These are phyloP conservation scores for Stigmatopora nigra DNA, from an alignment of 2,113 vertebrate genomes.

Conservation along the genomic window DNA sequence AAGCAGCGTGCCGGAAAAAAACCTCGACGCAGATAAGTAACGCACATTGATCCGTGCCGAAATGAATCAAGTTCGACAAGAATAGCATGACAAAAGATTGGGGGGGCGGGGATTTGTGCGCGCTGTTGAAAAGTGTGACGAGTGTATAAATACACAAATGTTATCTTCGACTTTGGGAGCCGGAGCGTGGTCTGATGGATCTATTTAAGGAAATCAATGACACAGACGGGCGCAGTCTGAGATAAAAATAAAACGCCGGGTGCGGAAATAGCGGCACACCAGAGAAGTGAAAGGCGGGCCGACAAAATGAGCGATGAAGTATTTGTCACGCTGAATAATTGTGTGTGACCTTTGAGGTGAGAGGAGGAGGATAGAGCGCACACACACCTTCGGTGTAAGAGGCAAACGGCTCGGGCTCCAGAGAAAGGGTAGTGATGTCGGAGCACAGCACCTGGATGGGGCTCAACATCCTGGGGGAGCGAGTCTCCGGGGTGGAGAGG, in stretches of 20 bases:
- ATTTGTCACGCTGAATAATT: slow-evolving; percentile 41
- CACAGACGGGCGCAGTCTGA: slow-evolving; percentile 11
- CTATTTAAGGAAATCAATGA: slow-evolving; percentile 46
- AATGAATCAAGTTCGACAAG: background rate
- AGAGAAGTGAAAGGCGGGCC: slow-evolving; percentile 34
- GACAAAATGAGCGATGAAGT: slow-evolving; percentile 43
- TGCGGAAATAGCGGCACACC: slow-evolving; percentile 42
- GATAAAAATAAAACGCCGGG: slow-evolving; percentile 42
- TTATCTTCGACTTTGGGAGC: slow-evolving; percentile 11
- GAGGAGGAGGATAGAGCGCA: slow-evolving; percentile 57
- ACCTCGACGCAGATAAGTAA: slow-evolving; percentile 12
- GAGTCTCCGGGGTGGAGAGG: slow-evolving; percentile 69
- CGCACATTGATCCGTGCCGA: slow-evolving; percentile 7
- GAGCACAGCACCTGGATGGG: slow-evolving; percentile 75
- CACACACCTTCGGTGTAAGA: slow-evolving; percentile 75
- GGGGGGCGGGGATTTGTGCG: slow-evolving; percentile 20
- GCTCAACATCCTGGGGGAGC: slow-evolving; percentile 74
- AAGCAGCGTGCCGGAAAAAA: slow-evolving; percentile 18
- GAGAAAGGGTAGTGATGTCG: slow-evolving; percentile 75
- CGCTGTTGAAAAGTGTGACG: slow-evolving; percentile 14
- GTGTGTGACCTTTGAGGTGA: slow-evolving; percentile 41
- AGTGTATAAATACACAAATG: slow-evolving; percentile 20
- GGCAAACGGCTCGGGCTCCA: slow-evolving; percentile 74
- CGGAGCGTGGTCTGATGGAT: slow-evolving; percentile 21
- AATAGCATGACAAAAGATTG: slow-evolving; percentile 28